Conservation (phyloP, 2,113 vertebrate genomes). For the Heterochromis multidens region DNA sequence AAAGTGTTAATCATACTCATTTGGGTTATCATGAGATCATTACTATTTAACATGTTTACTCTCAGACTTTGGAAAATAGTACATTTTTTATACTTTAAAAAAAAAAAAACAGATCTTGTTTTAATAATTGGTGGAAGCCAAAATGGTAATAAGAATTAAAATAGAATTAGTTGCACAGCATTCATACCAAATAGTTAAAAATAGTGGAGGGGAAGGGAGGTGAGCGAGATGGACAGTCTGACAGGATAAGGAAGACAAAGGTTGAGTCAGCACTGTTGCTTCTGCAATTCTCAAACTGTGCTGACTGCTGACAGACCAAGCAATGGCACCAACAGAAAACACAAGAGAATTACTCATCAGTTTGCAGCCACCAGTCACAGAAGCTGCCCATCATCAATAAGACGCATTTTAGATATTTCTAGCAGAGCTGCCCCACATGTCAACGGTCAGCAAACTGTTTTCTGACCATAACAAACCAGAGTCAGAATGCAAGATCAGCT, state of each 20-base stretch:
- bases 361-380: neutral
- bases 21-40: too few species aligned
- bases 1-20: too few species aligned
- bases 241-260: constrained; percentile 3
- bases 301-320: neutral
- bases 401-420: neutral
- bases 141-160: neutral
- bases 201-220: neutral
- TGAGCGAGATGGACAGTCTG: neutral
- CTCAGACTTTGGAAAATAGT: neutral
- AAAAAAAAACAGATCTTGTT: neutral
- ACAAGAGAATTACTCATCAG: constrained; percentile 1
- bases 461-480: neutral
- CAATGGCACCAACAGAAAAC: neutral
- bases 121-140: neutral
- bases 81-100: neutral
- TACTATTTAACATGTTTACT: too few species aligned
- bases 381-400: neutral
- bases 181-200: neutral
- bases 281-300: constrained; percentile 12
- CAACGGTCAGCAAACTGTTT: neutral
- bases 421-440: neutral
- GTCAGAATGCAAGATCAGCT: neutral
- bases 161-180: neutral
- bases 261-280: constrained; percentile 17